phyloP scores from a whole-genome alignment of 2,113 vertebrate genomes.

The Murina feae region DNA sequence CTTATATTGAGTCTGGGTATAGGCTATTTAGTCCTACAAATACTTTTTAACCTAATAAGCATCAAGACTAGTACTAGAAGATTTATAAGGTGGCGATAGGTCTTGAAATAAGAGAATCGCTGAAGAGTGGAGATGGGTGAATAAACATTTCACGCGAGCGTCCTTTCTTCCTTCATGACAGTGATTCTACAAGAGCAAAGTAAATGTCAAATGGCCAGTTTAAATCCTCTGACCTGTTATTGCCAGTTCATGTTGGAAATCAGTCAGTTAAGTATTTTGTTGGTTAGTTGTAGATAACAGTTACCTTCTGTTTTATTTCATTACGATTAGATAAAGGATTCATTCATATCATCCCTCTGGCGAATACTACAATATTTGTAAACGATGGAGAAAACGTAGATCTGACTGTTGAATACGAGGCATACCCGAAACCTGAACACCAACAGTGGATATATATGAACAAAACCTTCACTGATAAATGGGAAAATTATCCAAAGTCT shows the following conservation, averaged over 20 bases:
- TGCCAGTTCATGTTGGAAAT: background rate
- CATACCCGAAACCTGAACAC: conserved; percentile 87
- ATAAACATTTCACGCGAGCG: background rate
- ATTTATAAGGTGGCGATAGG: background rate
- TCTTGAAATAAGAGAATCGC: background rate
- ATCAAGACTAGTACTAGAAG: background rate
- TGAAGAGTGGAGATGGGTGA: background rate
- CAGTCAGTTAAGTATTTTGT: background rate
- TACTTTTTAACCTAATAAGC: background rate
- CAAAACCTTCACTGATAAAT: conserved; percentile 86
- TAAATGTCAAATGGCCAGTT: background rate
- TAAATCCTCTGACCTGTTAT: background rate
- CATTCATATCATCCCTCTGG: conserved; percentile 82
- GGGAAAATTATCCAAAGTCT: conserved; percentile 89
- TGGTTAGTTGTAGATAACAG: background rate
- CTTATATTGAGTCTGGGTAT: background rate
- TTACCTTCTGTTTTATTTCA: conserved; percentile 43
- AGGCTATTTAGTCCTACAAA: background rate
- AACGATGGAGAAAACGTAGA: conserved; percentile 91
- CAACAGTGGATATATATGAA: conserved; percentile 91
- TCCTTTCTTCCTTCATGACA: background rate
- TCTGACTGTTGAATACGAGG: conserved; percentile 87
- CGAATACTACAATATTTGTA: conserved; percentile 88
- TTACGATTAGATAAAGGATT: conserved; percentile 89
- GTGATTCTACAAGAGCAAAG: background rate